phyloP scores from a whole-genome alignment of 1,140 invertebrate genomes.

The Sminthurinus signatus region DNA sequence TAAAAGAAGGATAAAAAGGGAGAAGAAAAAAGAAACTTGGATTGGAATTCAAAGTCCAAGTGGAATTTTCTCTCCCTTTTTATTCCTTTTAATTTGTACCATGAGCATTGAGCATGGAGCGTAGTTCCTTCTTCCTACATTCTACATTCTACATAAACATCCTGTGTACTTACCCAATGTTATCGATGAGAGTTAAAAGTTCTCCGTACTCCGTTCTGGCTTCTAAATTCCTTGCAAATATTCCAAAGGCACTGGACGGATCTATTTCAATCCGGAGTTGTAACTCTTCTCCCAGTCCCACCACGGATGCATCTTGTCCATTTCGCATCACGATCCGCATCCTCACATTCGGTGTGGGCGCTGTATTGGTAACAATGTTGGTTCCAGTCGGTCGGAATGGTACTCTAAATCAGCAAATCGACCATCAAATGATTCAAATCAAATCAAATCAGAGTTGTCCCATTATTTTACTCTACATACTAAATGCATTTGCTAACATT shows the following conservation, averaged over 20 bases:
- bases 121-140: no score
- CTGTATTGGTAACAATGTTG: constrained; percentile 51
- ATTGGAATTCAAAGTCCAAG: no score
- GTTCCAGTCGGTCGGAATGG: constrained; percentile 45
- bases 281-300: constrained; percentile 50
- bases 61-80: no score
- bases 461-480: no score
- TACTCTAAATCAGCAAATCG: no score
- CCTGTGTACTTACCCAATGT: constrained; percentile 46
- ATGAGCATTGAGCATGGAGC: no score
- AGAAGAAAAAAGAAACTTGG: no score
- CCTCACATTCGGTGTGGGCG: constrained; percentile 50
- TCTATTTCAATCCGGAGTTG: constrained; percentile 51
- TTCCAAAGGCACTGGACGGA: constrained; percentile 48
- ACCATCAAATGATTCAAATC: not conserved
- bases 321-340: constrained; percentile 49
- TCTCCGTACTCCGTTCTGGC: constrained; percentile 52
- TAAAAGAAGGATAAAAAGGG: no score
- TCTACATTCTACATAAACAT: no score
- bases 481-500: no score
- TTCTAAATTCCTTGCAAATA: constrained; percentile 52
- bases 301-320: constrained; percentile 49
- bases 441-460: not conserved
- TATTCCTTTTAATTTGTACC: no score
- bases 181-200: constrained; percentile 50